These are phyloP conservation scores for Menidia menidia DNA, from an alignment of 2,797 vertebrate genomes.

Conservation along the genomic window DNA sequence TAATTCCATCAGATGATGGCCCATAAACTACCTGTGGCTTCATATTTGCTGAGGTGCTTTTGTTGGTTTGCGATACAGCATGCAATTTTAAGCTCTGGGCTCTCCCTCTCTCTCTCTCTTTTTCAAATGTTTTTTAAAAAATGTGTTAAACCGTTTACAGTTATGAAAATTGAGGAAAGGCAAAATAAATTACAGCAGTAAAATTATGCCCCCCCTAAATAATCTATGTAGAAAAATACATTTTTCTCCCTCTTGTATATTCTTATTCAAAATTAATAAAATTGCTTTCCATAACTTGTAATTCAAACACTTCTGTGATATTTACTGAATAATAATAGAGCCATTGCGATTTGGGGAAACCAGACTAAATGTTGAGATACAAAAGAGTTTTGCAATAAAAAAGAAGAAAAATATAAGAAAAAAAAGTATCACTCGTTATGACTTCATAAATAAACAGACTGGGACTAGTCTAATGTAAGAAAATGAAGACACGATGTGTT, in stretches of 20 bases:
- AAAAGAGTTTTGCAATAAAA: neutral
- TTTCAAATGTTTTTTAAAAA: neutral
- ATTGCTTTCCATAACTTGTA: neutral
- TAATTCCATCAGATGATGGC: conserved; percentile 62
- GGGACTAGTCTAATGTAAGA: no score
- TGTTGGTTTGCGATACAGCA: conserved; percentile 48
- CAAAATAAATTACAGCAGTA: conserved; percentile 10
- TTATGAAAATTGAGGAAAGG: conserved; percentile 21
- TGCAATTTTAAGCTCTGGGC: conserved; percentile 31
- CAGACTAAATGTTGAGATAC: neutral
- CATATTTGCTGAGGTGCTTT: conserved; percentile 41
- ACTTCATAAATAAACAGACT: no score
- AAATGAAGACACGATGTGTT: neutral
- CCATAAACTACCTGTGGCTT: conserved; percentile 57
- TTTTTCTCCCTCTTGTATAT: conserved; percentile 2
- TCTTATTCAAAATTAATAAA: neutral
- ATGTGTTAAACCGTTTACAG: neutral
- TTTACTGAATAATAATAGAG: neutral
- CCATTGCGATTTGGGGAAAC: neutral
- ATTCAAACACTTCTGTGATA: no score
- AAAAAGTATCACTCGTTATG: no score
- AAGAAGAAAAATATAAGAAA: neutral
- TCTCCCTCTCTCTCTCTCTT: neutral
- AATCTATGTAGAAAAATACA: neutral
- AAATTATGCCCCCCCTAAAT: neutral